phyloP scores from a whole-genome alignment of 1,140 invertebrate genomes.

The Asobara japonica region DNA sequence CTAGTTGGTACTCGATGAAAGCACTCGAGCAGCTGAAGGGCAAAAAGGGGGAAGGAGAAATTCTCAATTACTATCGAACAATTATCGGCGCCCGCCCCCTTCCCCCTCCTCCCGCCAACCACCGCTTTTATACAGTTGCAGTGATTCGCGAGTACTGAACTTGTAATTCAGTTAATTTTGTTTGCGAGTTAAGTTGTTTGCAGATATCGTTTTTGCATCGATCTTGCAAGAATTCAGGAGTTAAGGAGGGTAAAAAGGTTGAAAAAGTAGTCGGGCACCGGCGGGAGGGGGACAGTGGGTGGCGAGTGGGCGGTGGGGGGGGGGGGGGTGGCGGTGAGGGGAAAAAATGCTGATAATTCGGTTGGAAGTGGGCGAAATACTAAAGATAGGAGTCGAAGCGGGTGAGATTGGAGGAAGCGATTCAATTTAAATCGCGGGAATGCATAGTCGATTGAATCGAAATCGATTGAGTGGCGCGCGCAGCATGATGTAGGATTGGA shows the following conservation, averaged over 20 bases:
- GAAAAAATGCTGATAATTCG: constrained; percentile 9
- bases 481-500: constrained; percentile 47
- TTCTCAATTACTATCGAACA: constrained; percentile 15
- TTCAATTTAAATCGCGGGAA: constrained; percentile 52
- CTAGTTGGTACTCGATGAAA: constrained; percentile 27
- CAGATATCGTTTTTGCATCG: constrained; percentile 2
- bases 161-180: constrained; percentile 10
- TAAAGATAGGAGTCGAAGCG: background rate
- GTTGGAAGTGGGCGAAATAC: background rate
- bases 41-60: constrained; percentile 19
- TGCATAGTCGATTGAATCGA: constrained; percentile 52
- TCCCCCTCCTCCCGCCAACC: background rate
- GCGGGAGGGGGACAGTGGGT: background rate
- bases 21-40: background rate
- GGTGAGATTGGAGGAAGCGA: constrained; percentile 33
- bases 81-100: background rate
- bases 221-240: background rate
- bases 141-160: background rate
- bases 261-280: no score
- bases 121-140: background rate
- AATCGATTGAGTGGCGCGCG: constrained; percentile 46
- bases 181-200: constrained; percentile 14
- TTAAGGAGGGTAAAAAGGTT: constrained; percentile 1
- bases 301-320: no score
- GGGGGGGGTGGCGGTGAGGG: no score